Evolutionary conservation across 2,888 invertebrate species (phyloP), one percentile per base, ranked within the genome.

Genomic region (Helleia helle): DNA sequence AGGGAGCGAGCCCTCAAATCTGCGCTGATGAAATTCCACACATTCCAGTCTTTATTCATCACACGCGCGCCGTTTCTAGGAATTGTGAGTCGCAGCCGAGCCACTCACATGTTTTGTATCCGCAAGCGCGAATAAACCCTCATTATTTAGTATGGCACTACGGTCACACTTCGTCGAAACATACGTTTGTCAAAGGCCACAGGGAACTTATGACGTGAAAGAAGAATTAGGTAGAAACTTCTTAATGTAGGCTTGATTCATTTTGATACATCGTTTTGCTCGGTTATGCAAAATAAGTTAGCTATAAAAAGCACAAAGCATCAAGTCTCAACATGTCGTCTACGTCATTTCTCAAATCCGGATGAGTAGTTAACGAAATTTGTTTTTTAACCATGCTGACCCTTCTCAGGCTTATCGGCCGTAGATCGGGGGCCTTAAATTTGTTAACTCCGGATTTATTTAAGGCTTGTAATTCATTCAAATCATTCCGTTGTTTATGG

Each of bases 401-500:
- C 83, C 79, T 76, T 71, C 72, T 79, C 80, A 76, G 54, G 49
- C 62, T 75, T 81, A 80, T 83, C 83, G 62, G 15, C 40, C 50
- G 34, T 7, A 11, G 36, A 38, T 41, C 59, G 48, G 52, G 53
- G 51, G 48, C 58, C 66, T 64, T 64, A 79, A 77, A 80, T 83
- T 79, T 74, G 80, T 83, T 73, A 71, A 66, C 60, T 62, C 49
- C 54, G 52, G 54, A 62, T 66, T 74, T 72, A 67, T 67, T 72
- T 80, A 71, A 22, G 73, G 71, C 68, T 66, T 61, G 54, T 71
- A 62, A 66, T 71, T 76, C 79, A 80, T 83, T 81, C 81, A 81
- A 84, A 84, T 83, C 72, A 73, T 71, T 77, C 62, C 52, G 77
- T 81, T 80, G 84, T 84, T 84, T 84, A 84, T 83, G 71, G 84